Conservation (phyloP, 2,888 invertebrate species). For the Camptogramma bilineatum region DNA sequence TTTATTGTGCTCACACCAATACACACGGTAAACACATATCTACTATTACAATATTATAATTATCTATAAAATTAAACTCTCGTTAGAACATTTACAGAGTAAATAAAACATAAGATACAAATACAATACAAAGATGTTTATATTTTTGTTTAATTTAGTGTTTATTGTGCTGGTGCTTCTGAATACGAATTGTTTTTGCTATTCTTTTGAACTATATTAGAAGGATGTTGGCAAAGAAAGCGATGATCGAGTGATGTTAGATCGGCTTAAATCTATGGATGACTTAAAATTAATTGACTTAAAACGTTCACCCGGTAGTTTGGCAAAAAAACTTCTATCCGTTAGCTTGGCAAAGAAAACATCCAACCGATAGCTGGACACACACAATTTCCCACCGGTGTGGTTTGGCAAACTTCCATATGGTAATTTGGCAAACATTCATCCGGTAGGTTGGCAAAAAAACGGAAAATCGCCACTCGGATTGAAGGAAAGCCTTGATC, state of each 20-base stretch:
- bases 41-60: conserved; percentile 61
- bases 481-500: conserved; percentile 51
- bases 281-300: conserved; percentile 85
- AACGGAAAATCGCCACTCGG: conserved; percentile 36
- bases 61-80: conserved; percentile 64
- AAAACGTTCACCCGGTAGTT: conserved; percentile 66
- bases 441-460: conserved; percentile 62
- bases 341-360: conserved; percentile 61
- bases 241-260: conserved; percentile 63
- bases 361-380: conserved; percentile 68
- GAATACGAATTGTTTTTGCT: conserved; percentile 58
- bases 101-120: conserved; percentile 59
- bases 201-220: conserved; percentile 62
- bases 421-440: conserved; percentile 63
- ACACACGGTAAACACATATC: conserved; percentile 66
- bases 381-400: conserved; percentile 57
- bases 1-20: conserved; percentile 79
- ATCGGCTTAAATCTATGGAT: conserved; percentile 77
- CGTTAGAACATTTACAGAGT: conserved; percentile 64
- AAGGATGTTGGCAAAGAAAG: conserved; percentile 75
- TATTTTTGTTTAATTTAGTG: conserved; percentile 54
- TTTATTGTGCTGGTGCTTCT: conserved; percentile 79
- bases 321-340: conserved; percentile 67
- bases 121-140: conserved; percentile 52
- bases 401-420: conserved; percentile 68